Evolutionary conservation across 1,140 invertebrate species (phyloP).

Genomic region (Tenebrio molitor): DNA sequence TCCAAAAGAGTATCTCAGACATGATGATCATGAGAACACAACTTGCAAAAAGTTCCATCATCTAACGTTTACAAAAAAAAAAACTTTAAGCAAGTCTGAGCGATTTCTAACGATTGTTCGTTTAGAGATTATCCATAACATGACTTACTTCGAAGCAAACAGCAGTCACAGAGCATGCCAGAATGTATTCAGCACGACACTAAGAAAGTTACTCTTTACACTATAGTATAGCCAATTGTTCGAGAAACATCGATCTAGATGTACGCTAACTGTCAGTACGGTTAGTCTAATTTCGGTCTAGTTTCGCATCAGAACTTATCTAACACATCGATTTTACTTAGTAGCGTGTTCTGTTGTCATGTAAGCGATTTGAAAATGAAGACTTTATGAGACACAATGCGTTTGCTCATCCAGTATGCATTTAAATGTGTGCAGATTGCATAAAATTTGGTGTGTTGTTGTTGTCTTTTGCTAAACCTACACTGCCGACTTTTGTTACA

Average conservation of each 20-base stretch:
- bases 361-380: slow-evolving; percentile 30
- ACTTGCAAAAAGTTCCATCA: slow-evolving; percentile 10
- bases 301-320: background rate
- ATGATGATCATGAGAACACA: slow-evolving; percentile 18
- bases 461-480: slow-evolving; percentile 12
- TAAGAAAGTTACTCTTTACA: slow-evolving; percentile 11
- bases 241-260: slow-evolving; percentile 18
- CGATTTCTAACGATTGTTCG: background rate
- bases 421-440: slow-evolving; percentile 48
- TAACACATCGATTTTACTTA: slow-evolving; percentile 16
- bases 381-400: slow-evolving; percentile 21
- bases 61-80: background rate
- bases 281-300: background rate
- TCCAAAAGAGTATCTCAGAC: background rate
- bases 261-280: background rate
- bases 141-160: slow-evolving; percentile 22
- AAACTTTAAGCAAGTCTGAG: slow-evolving; percentile 20
- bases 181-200: slow-evolving; percentile 31
- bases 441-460: slow-evolving; percentile 28
- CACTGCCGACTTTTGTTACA: slow-evolving; percentile 37
- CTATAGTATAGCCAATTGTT: slow-evolving; percentile 25
- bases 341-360: slow-evolving; percentile 4
- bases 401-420: slow-evolving; percentile 22
- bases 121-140: no score
- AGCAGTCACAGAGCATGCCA: slow-evolving; percentile 34